These are phyloP conservation scores for Ectemnius cavifrons DNA, from an alignment of 2,888 invertebrate genomes.

Conservation along the genomic window DNA sequence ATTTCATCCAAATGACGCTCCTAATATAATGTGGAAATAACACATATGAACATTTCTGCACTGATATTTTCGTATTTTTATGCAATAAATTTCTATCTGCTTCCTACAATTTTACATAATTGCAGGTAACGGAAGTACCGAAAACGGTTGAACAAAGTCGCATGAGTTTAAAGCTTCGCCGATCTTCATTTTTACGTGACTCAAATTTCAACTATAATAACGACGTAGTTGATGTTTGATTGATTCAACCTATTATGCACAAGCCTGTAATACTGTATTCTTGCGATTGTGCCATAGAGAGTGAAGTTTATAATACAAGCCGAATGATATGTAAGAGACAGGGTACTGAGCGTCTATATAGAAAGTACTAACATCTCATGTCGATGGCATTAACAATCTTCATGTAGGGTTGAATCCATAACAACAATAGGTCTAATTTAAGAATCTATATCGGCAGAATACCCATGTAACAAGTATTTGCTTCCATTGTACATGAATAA, in stretches of 20 bases:
- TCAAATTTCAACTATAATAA: conserved; percentile 77
- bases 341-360: conserved; percentile 47
- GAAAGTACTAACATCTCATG: conserved; percentile 51
- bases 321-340: conserved; percentile 41
- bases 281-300: conserved; percentile 47
- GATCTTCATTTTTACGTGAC: conserved; percentile 76
- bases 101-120: conserved; percentile 14
- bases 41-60: not conserved
- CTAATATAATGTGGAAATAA: too few species aligned
- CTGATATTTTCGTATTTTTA: too few species aligned
- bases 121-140: conserved; percentile 75
- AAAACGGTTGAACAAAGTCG: conserved; percentile 75
- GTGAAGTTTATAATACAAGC: conserved; percentile 27
- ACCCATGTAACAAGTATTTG: conserved; percentile 32
- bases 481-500: conserved; percentile 33
- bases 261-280: conserved; percentile 23
- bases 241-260: conserved; percentile 41
- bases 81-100: not conserved
- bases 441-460: conserved; percentile 25
- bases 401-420: conserved; percentile 47
- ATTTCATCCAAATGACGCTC: too few species aligned
- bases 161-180: conserved; percentile 72
- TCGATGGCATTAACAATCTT: conserved; percentile 50
- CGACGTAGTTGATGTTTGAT: conserved; percentile 75
- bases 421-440: conserved; percentile 6